Evolutionary conservation across 2,888 invertebrate species (phyloP), one percentile per base, ranked within the genome.

Genomic region (Drosophila neonasuta): DNA sequence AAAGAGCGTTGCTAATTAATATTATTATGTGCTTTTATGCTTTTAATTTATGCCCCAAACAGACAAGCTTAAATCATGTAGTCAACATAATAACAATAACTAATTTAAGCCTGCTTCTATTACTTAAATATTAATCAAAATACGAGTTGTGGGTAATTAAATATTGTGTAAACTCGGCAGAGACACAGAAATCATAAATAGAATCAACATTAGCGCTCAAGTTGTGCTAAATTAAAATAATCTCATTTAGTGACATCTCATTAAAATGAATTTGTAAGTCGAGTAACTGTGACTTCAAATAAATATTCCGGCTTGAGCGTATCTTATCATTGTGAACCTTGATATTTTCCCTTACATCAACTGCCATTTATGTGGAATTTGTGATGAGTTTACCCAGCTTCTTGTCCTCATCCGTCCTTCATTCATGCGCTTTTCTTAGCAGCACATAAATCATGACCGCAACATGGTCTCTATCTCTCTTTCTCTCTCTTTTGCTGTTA

Each of bases 391-490:
- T 62, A 24, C n/a, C 32, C 55, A 62, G 41, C 49, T 70, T 48
- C 10, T 32, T 56, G 20, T 24, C 24, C 24, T 54, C 36, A 42
- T 17, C 20, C 60, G 57, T 63, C 24, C 41, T 57, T 52, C 50
- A 54, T 39, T 57, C 54, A 32, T 45, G 45, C 24, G 36, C 10
- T 49, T 51, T 57, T 24, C 36, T 44, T 55, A 36, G 46, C 39
- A 32, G 48, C 45, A 65, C 54, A 73, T 73, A 76, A 76, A 71
- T 61, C 60, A 76, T 44, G 58, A 46, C 73, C 63, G 41, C 77
- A 76, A 69, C 73, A 41, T 41, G 15, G 39, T 70, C 15, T 29
- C 46, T 4, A 52, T 52, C 32, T 44, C 32, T 44, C 13, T 15
- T 15, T 30, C 15, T 15, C 32, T 13, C 17, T 6, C 11, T 32